Conservation (phyloP, 2,113 vertebrate genomes). For the Cinclus mexicanus region DNA sequence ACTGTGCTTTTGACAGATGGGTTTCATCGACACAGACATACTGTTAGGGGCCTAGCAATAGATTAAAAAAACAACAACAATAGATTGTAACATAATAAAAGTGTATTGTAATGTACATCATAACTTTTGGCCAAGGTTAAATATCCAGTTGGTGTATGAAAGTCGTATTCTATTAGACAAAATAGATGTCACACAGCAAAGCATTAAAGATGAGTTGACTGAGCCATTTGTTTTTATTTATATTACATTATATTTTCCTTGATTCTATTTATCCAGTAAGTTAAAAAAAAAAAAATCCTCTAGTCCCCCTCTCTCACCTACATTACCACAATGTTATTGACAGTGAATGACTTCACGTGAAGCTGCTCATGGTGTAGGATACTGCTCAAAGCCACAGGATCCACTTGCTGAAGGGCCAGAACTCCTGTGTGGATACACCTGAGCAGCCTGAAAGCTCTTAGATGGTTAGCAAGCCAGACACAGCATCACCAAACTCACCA, state of each 20-base stretch:
- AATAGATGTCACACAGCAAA: constrained; percentile 74
- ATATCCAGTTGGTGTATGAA: constrained; percentile 80
- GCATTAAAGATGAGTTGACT: constrained; percentile 77
- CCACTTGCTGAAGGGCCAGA: neutral
- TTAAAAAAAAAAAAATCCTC: neutral
- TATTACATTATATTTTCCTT: constrained; percentile 74
- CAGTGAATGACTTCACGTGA: accelerated
- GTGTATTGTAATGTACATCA: constrained; percentile 80
- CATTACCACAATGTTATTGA: neutral
- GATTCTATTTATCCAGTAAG: constrained; percentile 50
- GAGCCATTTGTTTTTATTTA: constrained; percentile 78
- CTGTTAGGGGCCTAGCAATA: constrained; percentile 79
- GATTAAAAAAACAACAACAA: constrained; percentile 82
- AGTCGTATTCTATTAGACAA: constrained; percentile 79
- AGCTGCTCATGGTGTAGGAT: neutral
- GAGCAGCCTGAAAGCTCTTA: neutral
- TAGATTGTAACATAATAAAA: constrained; percentile 83
- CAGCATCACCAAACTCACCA: accelerated
- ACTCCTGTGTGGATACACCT: neutral
- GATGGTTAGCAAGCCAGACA: accelerated
- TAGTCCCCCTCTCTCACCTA: neutral
- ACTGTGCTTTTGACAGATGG: constrained; percentile 84
- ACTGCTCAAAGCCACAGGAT: neutral
- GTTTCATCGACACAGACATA: constrained; percentile 82
- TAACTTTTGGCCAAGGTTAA: constrained; percentile 85